Base-by-base conservation (phyloP, 2,797 vertebrate species). In the Sphenodon punctatus region DNA sequence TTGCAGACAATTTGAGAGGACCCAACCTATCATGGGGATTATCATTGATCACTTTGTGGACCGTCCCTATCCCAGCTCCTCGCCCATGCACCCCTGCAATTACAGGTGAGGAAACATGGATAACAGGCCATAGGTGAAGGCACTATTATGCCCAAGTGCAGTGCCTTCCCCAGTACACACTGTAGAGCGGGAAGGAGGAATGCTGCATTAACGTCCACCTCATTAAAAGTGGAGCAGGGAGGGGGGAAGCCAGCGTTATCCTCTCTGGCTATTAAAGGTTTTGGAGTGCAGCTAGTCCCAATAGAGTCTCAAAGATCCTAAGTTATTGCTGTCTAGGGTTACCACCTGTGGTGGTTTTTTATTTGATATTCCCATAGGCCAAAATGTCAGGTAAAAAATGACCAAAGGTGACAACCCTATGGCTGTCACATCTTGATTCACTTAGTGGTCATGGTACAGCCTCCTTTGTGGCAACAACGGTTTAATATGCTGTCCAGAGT, bases 41-140 rank as follows among this genome's bases (percentile, higher is more conserved):
- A 99, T 99, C 75, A 98, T 99, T 92, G 99, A 99, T 95, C 99
- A 99, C 94, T 99, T 99, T 91, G 97, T 99, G 95, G 98, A 99
- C 93, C 97, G 97, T 90, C 98, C 98, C 84, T 97, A 97, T 73
- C 90, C 97, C 92, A 96, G 96, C 94, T 95, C 96, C 88, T 96
- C 96, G 85, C 96, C 97, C 92, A 96, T 97, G 96, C 97, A 97
- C 86, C 97, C 97, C 82, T 98, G 97, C 95, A 97, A 95, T 96
- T 97, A 97, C 97, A 98, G 96, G 97, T 98, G 91, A 96, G 96
- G 92, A 94, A 89, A 81, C 60, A 34, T 74, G 66, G 72, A 84
- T 78, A 77, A 75, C 23, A 83, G 70, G 67, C 65, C 71, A 67
- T 72, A 55, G 83, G 86, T 71, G 48, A 87, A 91, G 82, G 85